Base-by-base conservation (phyloP, 2,797 vertebrate genomes). In the Tolypeutes matacus region DNA sequence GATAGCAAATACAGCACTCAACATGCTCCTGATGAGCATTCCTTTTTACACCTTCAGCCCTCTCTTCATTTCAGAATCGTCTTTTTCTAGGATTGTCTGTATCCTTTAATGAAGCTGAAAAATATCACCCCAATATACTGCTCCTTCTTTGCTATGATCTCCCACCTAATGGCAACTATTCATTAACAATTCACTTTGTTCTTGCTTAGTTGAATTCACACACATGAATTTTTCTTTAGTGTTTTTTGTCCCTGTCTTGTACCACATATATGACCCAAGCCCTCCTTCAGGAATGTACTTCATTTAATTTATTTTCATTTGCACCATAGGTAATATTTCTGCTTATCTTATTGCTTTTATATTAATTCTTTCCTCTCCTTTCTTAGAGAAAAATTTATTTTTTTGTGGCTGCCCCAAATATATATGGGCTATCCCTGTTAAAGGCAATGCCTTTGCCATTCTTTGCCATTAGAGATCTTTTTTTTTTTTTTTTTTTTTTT, bases 271-370 rank as follows among this genome's bases (percentile, higher is more conserved):
- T 89, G 2, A 73, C 25, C 36, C 34, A 11, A 65, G n/a, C 13
- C 12, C 14, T 39, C 5, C 18, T 60, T 95, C 81, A 94, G 49
- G 18, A 91, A 65, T 89, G 0, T 31, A 34, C 20, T 92, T 49
- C 39, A 89, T 80, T 90, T 58, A 91, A 51, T 85, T 92, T 70
- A 39, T 88, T 85, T 62, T 34, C 13, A 46, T 85, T 94, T 81
- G 0, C n/a, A 7, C 56, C 77, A 25, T 91, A 77, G 31, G 18
- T 23, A 75, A 29, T 53, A 17, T 60, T 72, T 87, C 29, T 87
- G 23, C 81, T 86, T 51, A 90, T 60, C 27, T 27, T 77, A 69
- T 42, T 29, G 8, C 65, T 82, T 76, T 27, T 91, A 20, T 89
- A 70, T 84, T 94, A 27, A 65, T 69, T 69, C 31, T 88, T 25